These are phyloP conservation scores for Cephalopholis sonnerati DNA, from an alignment of 2,113 vertebrate genomes.

Conservation along the genomic window DNA sequence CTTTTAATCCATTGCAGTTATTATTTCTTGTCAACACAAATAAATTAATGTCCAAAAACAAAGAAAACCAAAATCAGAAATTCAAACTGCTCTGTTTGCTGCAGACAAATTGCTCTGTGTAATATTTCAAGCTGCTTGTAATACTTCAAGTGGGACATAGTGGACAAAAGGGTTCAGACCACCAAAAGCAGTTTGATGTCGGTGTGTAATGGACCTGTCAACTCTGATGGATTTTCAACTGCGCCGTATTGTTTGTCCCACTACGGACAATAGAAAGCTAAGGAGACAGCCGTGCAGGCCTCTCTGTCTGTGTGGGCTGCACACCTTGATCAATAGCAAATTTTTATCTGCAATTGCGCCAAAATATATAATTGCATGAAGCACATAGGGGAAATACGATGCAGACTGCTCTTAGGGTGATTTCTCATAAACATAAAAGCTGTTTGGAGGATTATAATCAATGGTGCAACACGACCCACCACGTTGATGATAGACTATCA, in stretches of 20 bases:
- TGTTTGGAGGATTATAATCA: constrained; percentile 82
- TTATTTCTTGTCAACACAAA: background rate
- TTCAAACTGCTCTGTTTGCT: constrained; percentile 31
- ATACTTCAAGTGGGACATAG: constrained; percentile 67
- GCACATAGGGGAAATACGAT: constrained; percentile 62
- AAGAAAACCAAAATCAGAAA: constrained; percentile 4
- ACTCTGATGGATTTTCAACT: constrained; percentile 79
- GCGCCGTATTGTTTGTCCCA: constrained; percentile 68
- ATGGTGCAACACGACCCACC: constrained; percentile 82
- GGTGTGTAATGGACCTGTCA: constrained; percentile 79
- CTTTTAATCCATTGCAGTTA: constrained; percentile 36
- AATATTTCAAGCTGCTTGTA: constrained; percentile 68
- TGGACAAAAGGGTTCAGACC: constrained; percentile 70
- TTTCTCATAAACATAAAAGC: constrained; percentile 86
- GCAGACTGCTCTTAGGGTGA: constrained; percentile 76
- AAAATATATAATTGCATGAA: constrained; percentile 76
- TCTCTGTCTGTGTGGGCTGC: constrained; percentile 36
- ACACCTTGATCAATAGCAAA: constrained; percentile 75
- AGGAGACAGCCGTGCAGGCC: constrained; percentile 58
- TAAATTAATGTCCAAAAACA: constrained; percentile 11
- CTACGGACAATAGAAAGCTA: constrained; percentile 73
- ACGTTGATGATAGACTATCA: constrained; percentile 82
- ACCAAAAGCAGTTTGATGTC: constrained; percentile 75
- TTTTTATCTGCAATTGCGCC: constrained; percentile 71
- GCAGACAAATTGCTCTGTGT: constrained; percentile 11